Conservation (phyloP, 2,888 invertebrate species). For the Agrotis puta region DNA sequence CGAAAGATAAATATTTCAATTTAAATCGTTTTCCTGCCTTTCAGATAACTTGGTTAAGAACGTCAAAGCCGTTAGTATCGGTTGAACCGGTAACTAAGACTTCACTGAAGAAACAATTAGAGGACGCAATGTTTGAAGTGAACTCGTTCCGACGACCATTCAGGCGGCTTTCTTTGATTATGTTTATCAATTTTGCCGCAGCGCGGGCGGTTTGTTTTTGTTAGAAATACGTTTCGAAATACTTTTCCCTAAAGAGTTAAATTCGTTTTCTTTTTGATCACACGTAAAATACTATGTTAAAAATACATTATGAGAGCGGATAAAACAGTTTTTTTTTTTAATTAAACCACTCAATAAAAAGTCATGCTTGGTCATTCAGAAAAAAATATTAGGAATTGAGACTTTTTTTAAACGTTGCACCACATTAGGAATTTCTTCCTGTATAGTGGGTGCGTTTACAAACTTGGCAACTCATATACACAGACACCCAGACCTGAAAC, state of each 20-base stretch:
- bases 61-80: slow-evolving; percentile 46
- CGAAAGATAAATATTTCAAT: slow-evolving; percentile 45
- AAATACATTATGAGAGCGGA: too few relatives aligned
- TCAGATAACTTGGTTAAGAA: slow-evolving; percentile 49
- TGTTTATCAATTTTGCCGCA: slow-evolving; percentile 34
- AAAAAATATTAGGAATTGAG: too few relatives aligned
- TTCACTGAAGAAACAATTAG: slow-evolving; percentile 50
- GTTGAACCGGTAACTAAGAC: slow-evolving; percentile 51
- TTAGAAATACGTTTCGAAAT: slow-evolving; percentile 14
- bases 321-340: too few relatives aligned
- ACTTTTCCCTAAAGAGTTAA: neutral
- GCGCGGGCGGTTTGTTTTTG: slow-evolving; percentile 16
- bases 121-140: slow-evolving; percentile 42
- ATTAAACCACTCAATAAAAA: too few relatives aligned
- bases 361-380: too few relatives aligned
- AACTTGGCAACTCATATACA: too few relatives aligned
- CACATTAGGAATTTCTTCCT: too few relatives aligned
- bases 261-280: too few relatives aligned
- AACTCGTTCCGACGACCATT: slow-evolving; percentile 40
- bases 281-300: too few relatives aligned
- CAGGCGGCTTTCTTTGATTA: slow-evolving; percentile 31
- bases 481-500: too few relatives aligned
- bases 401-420: too few relatives aligned
- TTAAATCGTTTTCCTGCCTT: slow-evolving; percentile 28
- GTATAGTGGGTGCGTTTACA: too few relatives aligned